Evolutionary conservation across 2,888 invertebrate species (phyloP).

Genomic region (Drosophila incognita): DNA sequence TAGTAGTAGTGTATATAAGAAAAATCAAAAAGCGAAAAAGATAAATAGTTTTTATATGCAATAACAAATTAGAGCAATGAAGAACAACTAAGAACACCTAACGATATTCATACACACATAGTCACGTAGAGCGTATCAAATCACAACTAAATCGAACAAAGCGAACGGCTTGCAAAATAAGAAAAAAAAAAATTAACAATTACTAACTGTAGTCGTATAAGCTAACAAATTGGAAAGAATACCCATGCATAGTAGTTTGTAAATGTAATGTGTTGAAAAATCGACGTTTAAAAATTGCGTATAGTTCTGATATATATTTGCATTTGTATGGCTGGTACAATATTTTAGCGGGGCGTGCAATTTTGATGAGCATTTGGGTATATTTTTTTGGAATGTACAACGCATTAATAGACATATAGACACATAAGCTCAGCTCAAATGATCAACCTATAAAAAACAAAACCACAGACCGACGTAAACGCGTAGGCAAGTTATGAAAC

Average conservation of each 20-base stretch:
- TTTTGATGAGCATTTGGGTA: conserved; percentile 68
- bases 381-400: conserved; percentile 74
- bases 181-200: conserved; percentile 29
- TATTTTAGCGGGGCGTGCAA: conserved; percentile 55
- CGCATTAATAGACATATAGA: conserved; percentile 39
- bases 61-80: conserved; percentile 68
- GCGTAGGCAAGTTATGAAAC: conserved; percentile 72
- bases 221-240: conserved; percentile 25
- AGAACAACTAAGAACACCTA: conserved; percentile 30
- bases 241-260: conserved; percentile 6
- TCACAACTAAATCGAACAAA: conserved; percentile 34
- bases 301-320: conserved; percentile 45
- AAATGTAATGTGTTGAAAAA: conserved; percentile 37
- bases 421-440: conserved; percentile 74
- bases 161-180: conserved; percentile 60
- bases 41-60: conserved; percentile 77
- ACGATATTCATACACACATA: conserved; percentile 58
- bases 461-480: conserved; percentile 46
- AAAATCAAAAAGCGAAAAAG: conserved; percentile 48
- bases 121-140: conserved; percentile 63
- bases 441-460: conserved; percentile 30
- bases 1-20: conserved; percentile 71
- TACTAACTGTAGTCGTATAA: conserved; percentile 36
- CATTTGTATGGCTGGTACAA: conserved; percentile 53
- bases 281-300: conserved; percentile 46